Percentiles rank a stretch among this genome's conserved stretches.
phyloP scores from a whole-genome alignment of 2,113 vertebrate species.

The Bubalus kerabau region DNA sequence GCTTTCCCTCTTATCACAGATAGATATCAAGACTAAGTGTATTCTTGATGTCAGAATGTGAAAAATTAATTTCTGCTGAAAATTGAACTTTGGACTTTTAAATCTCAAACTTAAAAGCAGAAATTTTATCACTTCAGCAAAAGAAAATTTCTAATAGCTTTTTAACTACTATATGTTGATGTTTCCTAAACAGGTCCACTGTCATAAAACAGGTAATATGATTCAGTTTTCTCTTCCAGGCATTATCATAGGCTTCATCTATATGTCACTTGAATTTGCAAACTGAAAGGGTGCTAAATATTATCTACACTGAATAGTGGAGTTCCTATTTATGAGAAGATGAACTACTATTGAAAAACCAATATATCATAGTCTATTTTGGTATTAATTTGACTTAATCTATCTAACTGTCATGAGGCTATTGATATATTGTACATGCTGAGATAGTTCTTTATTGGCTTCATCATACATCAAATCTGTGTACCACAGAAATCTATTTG shows the following conservation, averaged over 20 bases:
- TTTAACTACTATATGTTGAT: background rate
- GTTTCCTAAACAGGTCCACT: background rate
- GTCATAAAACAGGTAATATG: background rate
- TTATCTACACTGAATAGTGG: background rate
- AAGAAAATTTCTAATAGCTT: constrained; percentile 39
- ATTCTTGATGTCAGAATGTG: background rate
- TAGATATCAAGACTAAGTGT: background rate
- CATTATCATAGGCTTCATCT: constrained; percentile 7
- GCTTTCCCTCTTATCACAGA: constrained; percentile 26
- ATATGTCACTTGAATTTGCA: background rate
- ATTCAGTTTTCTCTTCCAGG: background rate
- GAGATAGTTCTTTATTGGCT: background rate
- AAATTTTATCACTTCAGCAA: constrained; percentile 42
- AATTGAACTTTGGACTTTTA: constrained; percentile 46
- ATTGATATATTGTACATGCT: constrained; percentile 24
- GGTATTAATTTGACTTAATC: constrained; percentile 61
- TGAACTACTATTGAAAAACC: constrained; percentile 49
- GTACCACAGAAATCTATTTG: background rate
- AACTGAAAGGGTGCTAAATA: constrained; percentile 8
- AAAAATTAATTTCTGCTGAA: constrained; percentile 59
- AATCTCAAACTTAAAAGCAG: constrained; percentile 36
- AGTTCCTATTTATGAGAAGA: constrained; percentile 48
- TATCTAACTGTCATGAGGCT: constrained; percentile 44
- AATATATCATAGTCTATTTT: constrained; percentile 48
- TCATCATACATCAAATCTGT: constrained; percentile 34